Evolutionary conservation across 2,113 vertebrate genomes (phyloP).

Genomic region (Phrynosoma blainvillii): DNA sequence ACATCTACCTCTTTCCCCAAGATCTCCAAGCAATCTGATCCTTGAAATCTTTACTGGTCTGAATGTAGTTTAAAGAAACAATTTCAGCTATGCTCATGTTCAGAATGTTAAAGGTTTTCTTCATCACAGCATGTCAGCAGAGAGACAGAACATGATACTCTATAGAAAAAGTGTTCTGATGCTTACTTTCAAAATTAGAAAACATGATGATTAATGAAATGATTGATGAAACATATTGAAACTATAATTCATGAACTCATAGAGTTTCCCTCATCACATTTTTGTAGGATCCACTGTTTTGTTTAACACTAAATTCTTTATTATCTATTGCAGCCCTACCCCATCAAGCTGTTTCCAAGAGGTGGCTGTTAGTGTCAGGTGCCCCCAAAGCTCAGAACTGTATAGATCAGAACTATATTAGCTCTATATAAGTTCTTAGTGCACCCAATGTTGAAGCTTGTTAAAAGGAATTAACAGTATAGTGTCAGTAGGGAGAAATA

Average conservation of each 20-base stretch:
- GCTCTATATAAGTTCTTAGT: no score
- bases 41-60: not conserved
- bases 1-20: no score
- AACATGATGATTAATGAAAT: slow-evolving; percentile 28
- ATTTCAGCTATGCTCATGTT: not conserved
- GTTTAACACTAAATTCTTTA: slow-evolving; percentile 36
- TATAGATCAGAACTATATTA: no score
- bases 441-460: no score
- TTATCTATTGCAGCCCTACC: slow-evolving; percentile 49
- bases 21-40: not conserved
- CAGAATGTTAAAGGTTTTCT: slow-evolving; percentile 15
- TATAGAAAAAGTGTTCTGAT: slow-evolving; percentile 52
- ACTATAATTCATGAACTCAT: not conserved
- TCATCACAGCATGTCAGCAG: slow-evolving; percentile 17
- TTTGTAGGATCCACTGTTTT: slow-evolving; percentile 11
- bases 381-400: no score
- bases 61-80: not conserved
- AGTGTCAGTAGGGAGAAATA: no score
- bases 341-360: slow-evolving; percentile 27
- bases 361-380: no score
- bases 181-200: slow-evolving; percentile 22
- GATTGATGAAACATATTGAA: slow-evolving; percentile 52
- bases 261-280: not conserved
- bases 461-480: no score
- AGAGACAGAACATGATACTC: slow-evolving; percentile 34